phyloP scores from a whole-genome alignment of 2,113 vertebrate genomes.

The Riparia riparia region DNA sequence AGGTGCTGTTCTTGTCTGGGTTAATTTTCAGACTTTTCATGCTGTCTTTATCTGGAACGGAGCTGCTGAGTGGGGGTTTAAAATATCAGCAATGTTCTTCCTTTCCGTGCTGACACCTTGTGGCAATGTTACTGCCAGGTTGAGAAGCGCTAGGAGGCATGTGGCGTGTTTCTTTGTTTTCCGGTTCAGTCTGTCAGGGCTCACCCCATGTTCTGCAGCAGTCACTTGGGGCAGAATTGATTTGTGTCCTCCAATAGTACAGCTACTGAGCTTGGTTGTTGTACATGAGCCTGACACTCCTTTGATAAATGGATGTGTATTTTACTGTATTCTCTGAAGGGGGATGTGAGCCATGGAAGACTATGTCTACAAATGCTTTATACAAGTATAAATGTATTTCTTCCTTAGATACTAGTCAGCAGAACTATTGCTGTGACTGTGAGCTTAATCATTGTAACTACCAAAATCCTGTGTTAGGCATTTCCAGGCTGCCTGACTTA shows the following conservation, averaged over 20 bases:
- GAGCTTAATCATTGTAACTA: background rate
- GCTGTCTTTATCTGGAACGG: background rate
- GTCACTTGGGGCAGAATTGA: background rate
- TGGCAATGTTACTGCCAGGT: conserved; percentile 17
- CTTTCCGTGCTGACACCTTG: conserved; percentile 65
- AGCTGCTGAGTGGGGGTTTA: background rate
- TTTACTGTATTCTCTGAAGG: background rate
- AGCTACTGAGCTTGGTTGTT: background rate
- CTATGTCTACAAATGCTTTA: background rate
- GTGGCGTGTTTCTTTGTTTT: background rate
- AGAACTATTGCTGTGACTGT: background rate
- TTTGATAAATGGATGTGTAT: background rate
- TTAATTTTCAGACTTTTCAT: background rate
- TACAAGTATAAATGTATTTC: background rate
- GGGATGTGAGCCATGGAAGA: background rate
- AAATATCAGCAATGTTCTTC: background rate
- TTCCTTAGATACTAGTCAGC: background rate
- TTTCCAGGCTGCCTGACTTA: background rate
- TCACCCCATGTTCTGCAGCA: background rate
- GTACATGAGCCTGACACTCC: background rate
- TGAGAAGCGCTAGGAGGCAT: background rate
- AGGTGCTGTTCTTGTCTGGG: background rate
- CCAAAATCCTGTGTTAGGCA: background rate
- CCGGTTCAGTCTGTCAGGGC: background rate
- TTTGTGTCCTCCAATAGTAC: background rate